Conservation (phyloP, 2,888 invertebrate species). For the Odontocolon sp. region DNA sequence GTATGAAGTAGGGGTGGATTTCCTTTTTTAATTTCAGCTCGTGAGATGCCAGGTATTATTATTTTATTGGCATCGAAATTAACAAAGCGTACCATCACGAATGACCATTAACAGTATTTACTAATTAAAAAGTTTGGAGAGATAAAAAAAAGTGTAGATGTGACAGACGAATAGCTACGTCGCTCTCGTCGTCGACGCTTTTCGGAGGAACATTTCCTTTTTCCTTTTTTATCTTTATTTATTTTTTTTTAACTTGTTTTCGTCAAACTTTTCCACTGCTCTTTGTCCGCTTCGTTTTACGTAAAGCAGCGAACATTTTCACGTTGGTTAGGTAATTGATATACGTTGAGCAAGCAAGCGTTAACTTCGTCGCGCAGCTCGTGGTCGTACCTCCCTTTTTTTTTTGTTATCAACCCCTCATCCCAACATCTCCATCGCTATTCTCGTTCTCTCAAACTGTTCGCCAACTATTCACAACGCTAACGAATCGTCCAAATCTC, state of each 20-base stretch:
- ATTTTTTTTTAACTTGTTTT: conserved; percentile 9
- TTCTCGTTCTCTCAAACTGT: conserved; percentile 64
- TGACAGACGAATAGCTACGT: conserved; percentile 72
- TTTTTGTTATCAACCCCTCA: conserved; percentile 23
- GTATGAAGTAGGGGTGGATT: no score
- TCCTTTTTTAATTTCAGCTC: no score
- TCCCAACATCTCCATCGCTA: conserved; percentile 18
- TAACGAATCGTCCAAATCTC: conserved; percentile 76
- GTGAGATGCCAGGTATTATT: no score
- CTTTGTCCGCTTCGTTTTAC: conserved; percentile 24
- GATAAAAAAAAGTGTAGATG: conserved; percentile 46
- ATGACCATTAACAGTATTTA: conserved; percentile 57
- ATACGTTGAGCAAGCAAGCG: conserved; percentile 66
- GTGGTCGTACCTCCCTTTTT: conserved; percentile 1
- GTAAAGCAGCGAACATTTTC: conserved; percentile 20
- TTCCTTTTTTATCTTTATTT: conserved; percentile 23
- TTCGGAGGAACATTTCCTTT: conserved; percentile 42
- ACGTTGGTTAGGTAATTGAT: conserved; percentile 73
- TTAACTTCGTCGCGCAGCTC: conserved; percentile 38
- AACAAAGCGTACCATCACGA: conserved; percentile 15
- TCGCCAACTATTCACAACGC: conserved; percentile 74
- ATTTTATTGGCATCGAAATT: conserved; percentile 18
- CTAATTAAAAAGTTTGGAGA: conserved; percentile 77
- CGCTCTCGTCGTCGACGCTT: conserved; percentile 59
- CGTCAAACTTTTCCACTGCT: conserved; percentile 54